These are phyloP conservation scores for Porites evermanni DNA, from an alignment of 92 coral and sea anemone species.

Conservation along the genomic window DNA sequence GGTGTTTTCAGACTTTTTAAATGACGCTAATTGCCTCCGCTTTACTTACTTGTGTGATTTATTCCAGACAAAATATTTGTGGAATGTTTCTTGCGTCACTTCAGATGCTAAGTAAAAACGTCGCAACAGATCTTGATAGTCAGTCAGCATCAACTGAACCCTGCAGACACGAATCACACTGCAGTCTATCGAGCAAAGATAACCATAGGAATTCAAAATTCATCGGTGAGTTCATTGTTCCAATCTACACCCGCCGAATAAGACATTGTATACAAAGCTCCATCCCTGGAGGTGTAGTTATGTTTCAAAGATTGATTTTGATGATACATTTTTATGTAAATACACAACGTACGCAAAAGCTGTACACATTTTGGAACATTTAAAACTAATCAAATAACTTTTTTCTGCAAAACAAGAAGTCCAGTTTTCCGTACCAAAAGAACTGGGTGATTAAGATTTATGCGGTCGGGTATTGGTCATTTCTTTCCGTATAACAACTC, in stretches of 20 bases:
- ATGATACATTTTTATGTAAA: neutral
- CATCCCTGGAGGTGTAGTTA: too few species aligned
- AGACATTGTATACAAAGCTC: neutral
- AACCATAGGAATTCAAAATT: neutral
- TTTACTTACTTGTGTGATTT: conserved; percentile 2
- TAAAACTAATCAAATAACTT: too few species aligned
- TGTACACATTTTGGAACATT: too few species aligned
- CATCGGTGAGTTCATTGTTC: conserved; percentile 20
- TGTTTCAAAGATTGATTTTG: too few species aligned
- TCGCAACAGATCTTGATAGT: neutral
- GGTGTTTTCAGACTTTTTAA: conserved; percentile 30
- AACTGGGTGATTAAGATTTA: too few species aligned
- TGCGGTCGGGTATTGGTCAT: too few species aligned
- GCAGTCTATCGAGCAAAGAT: neutral
- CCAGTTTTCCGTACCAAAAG: too few species aligned
- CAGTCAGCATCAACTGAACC: neutral
- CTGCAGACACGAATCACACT: neutral
- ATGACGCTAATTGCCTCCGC: conserved; percentile 35
- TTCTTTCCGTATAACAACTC: too few species aligned
- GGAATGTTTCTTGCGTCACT: conserved; percentile 45
- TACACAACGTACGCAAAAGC: neutral
- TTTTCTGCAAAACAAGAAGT: too few species aligned
- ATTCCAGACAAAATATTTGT: conserved; percentile 22
- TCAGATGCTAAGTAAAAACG: conserved; percentile 29
- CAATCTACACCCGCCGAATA: neutral